Percentiles rank a stretch among this genome's conserved stretches.
phyloP scores from a whole-genome alignment of 2,888 invertebrate species.

The Rhaphigaster nebulosa region DNA sequence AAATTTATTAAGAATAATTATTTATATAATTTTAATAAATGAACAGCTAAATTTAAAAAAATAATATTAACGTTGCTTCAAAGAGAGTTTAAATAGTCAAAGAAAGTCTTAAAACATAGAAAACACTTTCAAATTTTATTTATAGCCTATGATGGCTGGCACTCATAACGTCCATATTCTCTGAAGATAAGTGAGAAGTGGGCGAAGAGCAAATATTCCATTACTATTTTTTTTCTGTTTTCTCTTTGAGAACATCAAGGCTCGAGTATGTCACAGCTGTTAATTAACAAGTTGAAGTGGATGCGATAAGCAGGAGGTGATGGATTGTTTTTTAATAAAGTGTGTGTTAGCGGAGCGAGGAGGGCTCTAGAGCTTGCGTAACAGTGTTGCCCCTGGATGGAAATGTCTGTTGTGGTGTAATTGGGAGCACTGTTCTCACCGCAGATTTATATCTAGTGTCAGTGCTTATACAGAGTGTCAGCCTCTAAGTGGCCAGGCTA shows the following conservation, averaged over 20 bases:
- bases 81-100: neutral
- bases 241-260: neutral
- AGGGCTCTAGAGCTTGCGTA: neutral
- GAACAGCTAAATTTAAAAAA: too few relatives aligned
- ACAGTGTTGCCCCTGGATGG: neutral
- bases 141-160: neutral
- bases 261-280: conserved; percentile 3
- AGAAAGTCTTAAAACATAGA: neutral
- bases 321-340: conserved; percentile 28
- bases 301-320: neutral
- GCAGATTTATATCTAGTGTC: conserved; percentile 59
- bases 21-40: too few relatives aligned
- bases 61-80: too few relatives aligned
- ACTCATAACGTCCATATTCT: neutral
- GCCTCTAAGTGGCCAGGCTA: neutral
- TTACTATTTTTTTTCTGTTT: neutral
- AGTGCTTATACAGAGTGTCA: conserved; percentile 53
- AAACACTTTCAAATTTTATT: neutral
- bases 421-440: conserved; percentile 48
- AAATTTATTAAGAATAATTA: too few relatives aligned
- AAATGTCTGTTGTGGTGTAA: conserved; percentile 34
- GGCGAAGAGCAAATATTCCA: neutral
- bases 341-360: neutral
- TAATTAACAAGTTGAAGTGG: neutral
- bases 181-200: neutral